Base-by-base conservation (phyloP, 2,888 invertebrate genomes). In the Temnothorax ravouxi region DNA sequence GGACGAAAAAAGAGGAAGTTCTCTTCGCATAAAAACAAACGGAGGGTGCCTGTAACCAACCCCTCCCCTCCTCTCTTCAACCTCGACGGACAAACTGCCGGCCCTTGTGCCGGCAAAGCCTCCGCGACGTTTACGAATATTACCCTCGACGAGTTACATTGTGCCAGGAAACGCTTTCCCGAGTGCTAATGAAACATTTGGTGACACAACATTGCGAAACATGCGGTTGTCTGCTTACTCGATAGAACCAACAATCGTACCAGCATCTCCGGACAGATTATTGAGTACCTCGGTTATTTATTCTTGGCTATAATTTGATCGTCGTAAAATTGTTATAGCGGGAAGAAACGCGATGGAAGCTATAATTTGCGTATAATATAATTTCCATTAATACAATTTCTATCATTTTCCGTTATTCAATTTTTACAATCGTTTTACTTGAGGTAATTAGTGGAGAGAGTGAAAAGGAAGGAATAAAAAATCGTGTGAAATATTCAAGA, bases 101-200 rank as follows among this genome's bases (percentile, higher is more conserved):
- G 34, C 6, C 8, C 54, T 64, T 38, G 50, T 18, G 50, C 25
- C 11, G 29, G 29, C 11, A 29, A 44, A 47, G 54, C 9, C 29
- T 9, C 11, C 34, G 34, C 44, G 47, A 79, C 25, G 25, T 59
- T 72, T 47, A 79, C 59, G 59, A 72, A 80, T 80, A 80, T 80
- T 47, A 56, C 8, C 44, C 25, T 25, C 34, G 34, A 56, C 29
- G 54, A 79, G 71, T 9, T 71, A 72, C 59, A 38, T 25, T 47
- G 15, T 29, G 44, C 25, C 34, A 13, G 29, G 34, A 47, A 71
- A 47, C 18, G 18, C 13, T 47, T 15, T 50, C 56, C 15, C 56
- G 44, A 79, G 71, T 71, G 29, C 69, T 71, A 79, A 79, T 79
- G 79, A 71, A 79, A 79, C 34, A 79, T 79, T 79, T 79, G 15